A percentile compares a stretch with the other conserved stretches of the same genome.
phyloP scores from a whole-genome alignment of 2,113 vertebrate genomes.

The Mustela nigripes region DNA sequence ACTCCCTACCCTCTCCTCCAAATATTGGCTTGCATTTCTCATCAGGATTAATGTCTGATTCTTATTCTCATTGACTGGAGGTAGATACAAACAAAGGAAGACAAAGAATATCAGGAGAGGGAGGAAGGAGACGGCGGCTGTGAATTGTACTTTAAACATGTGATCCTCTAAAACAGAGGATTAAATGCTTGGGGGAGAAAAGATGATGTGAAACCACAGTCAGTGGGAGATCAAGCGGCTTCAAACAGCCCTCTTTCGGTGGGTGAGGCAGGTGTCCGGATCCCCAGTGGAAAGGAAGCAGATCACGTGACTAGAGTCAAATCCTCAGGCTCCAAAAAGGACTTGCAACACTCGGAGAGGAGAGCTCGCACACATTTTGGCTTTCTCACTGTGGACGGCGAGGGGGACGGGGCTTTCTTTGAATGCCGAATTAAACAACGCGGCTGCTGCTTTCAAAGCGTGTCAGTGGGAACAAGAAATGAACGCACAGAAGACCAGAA shows the following conservation, averaged over 20 bases:
- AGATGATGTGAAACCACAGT: neutral
- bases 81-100: neutral
- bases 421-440: conserved; percentile 49
- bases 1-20: neutral
- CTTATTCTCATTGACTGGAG: neutral
- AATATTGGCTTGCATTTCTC: conserved; percentile 46
- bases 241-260: neutral
- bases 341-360: conserved; percentile 34
- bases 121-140: neutral
- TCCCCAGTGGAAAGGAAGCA: neutral
- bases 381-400: neutral
- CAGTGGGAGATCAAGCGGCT: neutral
- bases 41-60: neutral
- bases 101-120: neutral
- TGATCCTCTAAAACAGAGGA: neutral
- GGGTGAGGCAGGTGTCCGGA: neutral
- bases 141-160: neutral
- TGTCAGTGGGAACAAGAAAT: conserved; percentile 22
- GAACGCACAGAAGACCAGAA: conserved; percentile 14
- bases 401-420: conserved; percentile 6
- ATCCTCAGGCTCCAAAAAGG: neutral
- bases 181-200: neutral
- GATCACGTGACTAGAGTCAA: neutral
- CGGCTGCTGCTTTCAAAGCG: conserved; percentile 39
- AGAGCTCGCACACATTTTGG: conserved; percentile 37